Conservation (phyloP, 2,797 vertebrate species). For the Uromys caudimaculatus region DNA sequence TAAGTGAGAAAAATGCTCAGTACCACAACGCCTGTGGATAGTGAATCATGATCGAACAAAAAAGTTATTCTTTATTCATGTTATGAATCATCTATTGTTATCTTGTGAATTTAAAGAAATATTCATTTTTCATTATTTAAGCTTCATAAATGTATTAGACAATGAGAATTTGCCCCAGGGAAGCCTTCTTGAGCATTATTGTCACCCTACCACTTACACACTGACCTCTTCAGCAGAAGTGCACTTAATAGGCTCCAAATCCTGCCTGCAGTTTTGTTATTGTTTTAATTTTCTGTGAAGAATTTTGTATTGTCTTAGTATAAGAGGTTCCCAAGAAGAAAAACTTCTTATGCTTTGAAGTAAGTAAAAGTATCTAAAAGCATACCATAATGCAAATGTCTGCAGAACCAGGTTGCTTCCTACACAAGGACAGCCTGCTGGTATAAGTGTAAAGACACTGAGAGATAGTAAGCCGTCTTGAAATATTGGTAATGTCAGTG, state of each 20-base stretch:
- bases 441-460: background rate
- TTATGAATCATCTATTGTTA: background rate
- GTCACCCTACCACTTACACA: background rate
- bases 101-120: background rate
- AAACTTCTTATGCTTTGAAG: background rate
- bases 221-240: background rate
- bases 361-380: background rate
- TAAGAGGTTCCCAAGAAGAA: background rate
- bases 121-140: background rate
- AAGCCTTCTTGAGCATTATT: background rate
- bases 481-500: background rate
- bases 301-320: background rate
- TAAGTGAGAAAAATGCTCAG: background rate
- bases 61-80: background rate
- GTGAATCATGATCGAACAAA: background rate
- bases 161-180: background rate
- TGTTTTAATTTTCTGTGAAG: background rate
- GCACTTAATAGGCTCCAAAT: background rate
- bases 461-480: background rate
- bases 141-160: background rate
- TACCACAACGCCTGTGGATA: background rate
- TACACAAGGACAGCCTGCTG: background rate
- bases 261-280: background rate
- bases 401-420: background rate
- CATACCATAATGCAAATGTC: background rate